Conservation (phyloP, 2,113 vertebrate species). For the Sceloporus tristichus region DNA sequence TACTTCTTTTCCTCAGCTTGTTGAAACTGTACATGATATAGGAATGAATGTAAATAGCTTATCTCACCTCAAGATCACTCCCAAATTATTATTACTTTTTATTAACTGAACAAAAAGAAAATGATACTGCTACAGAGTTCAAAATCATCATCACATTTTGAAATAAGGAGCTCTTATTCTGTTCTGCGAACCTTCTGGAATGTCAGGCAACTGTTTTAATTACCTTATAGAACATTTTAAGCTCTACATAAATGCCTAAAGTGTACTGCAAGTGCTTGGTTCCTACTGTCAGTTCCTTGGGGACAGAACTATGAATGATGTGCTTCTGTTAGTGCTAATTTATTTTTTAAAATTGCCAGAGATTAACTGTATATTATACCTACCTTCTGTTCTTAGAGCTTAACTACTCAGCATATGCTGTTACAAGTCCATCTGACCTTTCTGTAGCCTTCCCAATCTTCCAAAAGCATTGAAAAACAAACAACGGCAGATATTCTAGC, state of each 20-base stretch:
- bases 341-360: conserved; percentile 32
- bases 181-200: background rate
- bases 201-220: conserved; percentile 3
- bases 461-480: conserved; percentile 23
- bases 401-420: conserved; percentile 32
- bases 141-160: background rate
- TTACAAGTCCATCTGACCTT: conserved; percentile 22
- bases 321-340: background rate
- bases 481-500: background rate
- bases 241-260: conserved; percentile 1
- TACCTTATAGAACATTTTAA: background rate
- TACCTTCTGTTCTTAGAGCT: conserved; percentile 18
- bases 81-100: background rate
- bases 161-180: background rate
- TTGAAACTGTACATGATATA: background rate
- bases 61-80: background rate
- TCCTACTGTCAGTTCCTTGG: background rate
- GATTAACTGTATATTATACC: conserved; percentile 33
- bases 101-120: background rate
- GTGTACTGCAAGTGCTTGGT: background rate
- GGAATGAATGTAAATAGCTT: background rate
- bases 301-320: background rate
- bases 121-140: background rate
- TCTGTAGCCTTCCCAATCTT: conserved; percentile 17
- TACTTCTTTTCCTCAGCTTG: rapidly evolving